These are phyloP conservation scores for Mellilla xanthometata DNA, from an alignment of 2,888 invertebrate species.

Conservation along the genomic window DNA sequence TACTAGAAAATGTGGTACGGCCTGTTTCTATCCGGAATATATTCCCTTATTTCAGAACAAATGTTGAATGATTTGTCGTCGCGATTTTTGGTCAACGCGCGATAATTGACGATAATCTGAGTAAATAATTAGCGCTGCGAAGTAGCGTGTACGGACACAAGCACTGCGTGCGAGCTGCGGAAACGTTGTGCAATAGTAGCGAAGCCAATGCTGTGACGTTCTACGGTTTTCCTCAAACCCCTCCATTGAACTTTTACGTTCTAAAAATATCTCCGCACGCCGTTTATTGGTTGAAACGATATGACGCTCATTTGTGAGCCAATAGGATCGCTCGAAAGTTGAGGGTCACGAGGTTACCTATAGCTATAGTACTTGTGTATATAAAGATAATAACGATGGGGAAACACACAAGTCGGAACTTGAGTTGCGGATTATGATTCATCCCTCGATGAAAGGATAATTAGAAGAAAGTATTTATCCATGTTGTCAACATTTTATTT, in stretches of 20 bases:
- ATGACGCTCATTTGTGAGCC: slow-evolving; percentile 68
- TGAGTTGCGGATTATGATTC: slow-evolving; percentile 41
- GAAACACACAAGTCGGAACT: slow-evolving; percentile 46
- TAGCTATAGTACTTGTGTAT: slow-evolving; percentile 32
- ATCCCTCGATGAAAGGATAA: slow-evolving; percentile 14
- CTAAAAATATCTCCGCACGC: slow-evolving; percentile 67
- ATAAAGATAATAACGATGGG: slow-evolving; percentile 36
- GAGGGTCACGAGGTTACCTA: slow-evolving; percentile 63
- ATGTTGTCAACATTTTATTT: too few species aligned
- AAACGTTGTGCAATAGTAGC: slow-evolving; percentile 77
- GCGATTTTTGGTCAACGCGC: slow-evolving; percentile 8
- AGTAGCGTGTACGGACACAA: slow-evolving; percentile 37
- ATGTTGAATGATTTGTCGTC: slow-evolving; percentile 26
- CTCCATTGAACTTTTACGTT: slow-evolving; percentile 53
- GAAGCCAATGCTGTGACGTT: slow-evolving; percentile 34
- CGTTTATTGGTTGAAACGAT: slow-evolving; percentile 50
- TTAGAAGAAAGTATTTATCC: neutral
- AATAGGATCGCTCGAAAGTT: slow-evolving; percentile 45
- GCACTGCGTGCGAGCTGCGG: slow-evolving; percentile 51
- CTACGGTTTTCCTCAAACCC: slow-evolving; percentile 70
- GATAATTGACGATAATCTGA: slow-evolving; percentile 9
- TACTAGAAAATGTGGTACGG: slow-evolving; percentile 55
- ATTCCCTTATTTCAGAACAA: slow-evolving; percentile 37
- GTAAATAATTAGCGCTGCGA: slow-evolving; percentile 16
- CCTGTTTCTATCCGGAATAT: slow-evolving; percentile 36